A percentile compares a stretch with the other conserved stretches of the same genome.
phyloP scores from a whole-genome alignment of 37 sponge, comb jelly and placozoan species.

The Spongia lamella region DNA sequence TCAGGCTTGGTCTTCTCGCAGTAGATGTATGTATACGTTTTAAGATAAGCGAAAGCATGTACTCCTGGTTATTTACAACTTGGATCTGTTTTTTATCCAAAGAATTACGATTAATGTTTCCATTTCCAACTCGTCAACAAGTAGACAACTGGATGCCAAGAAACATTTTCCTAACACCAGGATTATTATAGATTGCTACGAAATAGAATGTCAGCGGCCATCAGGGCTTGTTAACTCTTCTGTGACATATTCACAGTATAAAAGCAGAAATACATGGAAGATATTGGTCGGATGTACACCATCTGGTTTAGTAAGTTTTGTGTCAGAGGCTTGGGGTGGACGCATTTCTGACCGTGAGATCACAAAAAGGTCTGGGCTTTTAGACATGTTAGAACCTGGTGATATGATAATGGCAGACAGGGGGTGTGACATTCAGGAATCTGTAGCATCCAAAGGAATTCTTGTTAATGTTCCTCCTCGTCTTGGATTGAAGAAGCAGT shows the following conservation, averaged over 20 bases:
- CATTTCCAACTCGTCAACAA: constrained; percentile 27
- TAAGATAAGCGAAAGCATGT: constrained; percentile 3
- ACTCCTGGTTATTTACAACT: constrained; percentile 19
- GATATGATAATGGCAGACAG: no score
- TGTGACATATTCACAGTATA: no score
- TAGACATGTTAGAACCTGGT: constrained; percentile 5
- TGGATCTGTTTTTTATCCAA: constrained; percentile 27
- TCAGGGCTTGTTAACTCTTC: no score
- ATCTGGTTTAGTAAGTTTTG: constrained; percentile 21
- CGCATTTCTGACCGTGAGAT: constrained; percentile 26
- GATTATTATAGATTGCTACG: constrained; percentile 31
- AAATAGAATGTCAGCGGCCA: no score
- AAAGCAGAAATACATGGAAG: no score
- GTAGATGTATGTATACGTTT: constrained; percentile 1
- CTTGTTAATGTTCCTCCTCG: no score
- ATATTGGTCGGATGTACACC: constrained; percentile 18
- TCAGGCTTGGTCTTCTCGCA: constrained; percentile 3
- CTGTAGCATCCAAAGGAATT: constrained; percentile 18
- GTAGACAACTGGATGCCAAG: constrained; percentile 41
- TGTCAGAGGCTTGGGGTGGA: no score
- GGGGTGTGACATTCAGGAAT: constrained; percentile 34
- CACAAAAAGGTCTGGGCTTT: constrained; percentile 8
- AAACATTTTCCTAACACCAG: constrained; percentile 26
- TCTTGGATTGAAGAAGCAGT: no score
- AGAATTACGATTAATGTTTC: constrained; percentile 27